phyloP scores from a whole-genome alignment of 2,797 vertebrate genomes.

The Periparus ater region DNA sequence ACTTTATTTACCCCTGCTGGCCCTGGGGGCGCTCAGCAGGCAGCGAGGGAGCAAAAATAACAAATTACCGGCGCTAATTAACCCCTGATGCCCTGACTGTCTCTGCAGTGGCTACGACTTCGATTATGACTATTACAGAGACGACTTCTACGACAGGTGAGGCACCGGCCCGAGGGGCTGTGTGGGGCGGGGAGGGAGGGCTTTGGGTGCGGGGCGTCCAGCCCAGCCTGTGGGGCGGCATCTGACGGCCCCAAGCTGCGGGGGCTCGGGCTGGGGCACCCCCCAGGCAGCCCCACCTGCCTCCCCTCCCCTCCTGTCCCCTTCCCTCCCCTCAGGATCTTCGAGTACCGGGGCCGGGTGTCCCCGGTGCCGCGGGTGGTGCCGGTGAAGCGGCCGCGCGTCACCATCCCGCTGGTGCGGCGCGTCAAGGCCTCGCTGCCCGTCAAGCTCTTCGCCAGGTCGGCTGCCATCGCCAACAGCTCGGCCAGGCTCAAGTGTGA shows the following conservation, averaged over 20 bases:
- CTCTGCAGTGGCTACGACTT: slow-evolving; percentile 87
- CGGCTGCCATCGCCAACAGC: slow-evolving; percentile 79
- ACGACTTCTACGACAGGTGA: slow-evolving; percentile 92
- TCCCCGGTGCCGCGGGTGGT: slow-evolving; percentile 85
- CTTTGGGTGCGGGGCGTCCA: background rate
- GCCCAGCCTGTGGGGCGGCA: background rate
- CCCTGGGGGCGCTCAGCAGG: background rate
- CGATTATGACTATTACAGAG: slow-evolving; percentile 90
- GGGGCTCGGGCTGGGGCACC: background rate
- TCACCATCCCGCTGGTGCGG: slow-evolving; percentile 86
- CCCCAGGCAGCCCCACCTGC: rapidly evolving
- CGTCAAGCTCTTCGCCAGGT: slow-evolving; percentile 85
- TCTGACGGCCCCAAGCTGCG: rapidly evolving
- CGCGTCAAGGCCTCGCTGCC: slow-evolving; percentile 87
- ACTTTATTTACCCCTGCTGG: rapidly evolving
- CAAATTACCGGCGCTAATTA: background rate
- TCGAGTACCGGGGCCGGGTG: slow-evolving; percentile 86
- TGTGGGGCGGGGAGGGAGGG: rapidly evolving
- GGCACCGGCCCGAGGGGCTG: background rate
- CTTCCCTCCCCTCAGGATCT: slow-evolving; percentile 76
- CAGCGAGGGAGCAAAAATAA: background rate
- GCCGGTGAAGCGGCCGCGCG: slow-evolving; percentile 86
- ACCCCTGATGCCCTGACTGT: background rate
- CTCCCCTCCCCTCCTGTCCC: too few relatives aligned
- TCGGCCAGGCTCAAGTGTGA: slow-evolving; percentile 86